A percentile compares a stretch with the other conserved stretches of the same genome.
Evolutionary conservation across 2,113 vertebrate species (phyloP).

Genomic region (Acinonyx jubatus): DNA sequence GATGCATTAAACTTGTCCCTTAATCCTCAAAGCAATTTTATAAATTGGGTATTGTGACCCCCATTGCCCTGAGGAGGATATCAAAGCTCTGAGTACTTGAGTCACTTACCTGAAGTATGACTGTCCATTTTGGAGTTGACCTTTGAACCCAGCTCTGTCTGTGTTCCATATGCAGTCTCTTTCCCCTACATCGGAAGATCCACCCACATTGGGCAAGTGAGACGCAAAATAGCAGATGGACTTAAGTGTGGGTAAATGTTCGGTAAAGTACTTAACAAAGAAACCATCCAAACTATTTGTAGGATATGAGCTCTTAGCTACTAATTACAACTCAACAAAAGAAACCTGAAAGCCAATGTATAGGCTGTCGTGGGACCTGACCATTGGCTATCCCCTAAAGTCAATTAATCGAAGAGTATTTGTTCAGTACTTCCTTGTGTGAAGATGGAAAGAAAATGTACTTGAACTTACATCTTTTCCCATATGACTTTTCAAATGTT

Average conservation of each 20-base stretch:
- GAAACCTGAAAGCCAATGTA: neutral
- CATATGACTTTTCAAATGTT: slow-evolving; percentile 45
- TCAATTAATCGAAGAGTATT: neutral
- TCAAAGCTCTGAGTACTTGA: neutral
- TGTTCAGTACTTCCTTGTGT: slow-evolving; percentile 36
- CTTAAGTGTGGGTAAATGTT: neutral
- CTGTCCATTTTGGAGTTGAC: neutral
- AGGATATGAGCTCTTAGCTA: neutral
- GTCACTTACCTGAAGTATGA: neutral
- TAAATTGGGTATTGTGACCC: neutral
- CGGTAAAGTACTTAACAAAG: neutral
- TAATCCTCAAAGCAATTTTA: neutral
- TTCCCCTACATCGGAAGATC: neutral
- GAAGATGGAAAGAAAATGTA: slow-evolving; percentile 19
- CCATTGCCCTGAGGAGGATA: neutral
- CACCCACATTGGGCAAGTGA: neutral
- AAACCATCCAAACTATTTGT: neutral
- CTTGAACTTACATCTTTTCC: slow-evolving; percentile 41
- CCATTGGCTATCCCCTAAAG: neutral
- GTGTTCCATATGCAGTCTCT: neutral
- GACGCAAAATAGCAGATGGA: slow-evolving; percentile 24
- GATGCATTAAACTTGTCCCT: neutral
- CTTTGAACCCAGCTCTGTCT: neutral
- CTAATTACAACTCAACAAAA: neutral
- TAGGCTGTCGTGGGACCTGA: neutral